Base-by-base conservation (phyloP, 2,113 vertebrate genomes). In the Neolamprologus sp. region DNA sequence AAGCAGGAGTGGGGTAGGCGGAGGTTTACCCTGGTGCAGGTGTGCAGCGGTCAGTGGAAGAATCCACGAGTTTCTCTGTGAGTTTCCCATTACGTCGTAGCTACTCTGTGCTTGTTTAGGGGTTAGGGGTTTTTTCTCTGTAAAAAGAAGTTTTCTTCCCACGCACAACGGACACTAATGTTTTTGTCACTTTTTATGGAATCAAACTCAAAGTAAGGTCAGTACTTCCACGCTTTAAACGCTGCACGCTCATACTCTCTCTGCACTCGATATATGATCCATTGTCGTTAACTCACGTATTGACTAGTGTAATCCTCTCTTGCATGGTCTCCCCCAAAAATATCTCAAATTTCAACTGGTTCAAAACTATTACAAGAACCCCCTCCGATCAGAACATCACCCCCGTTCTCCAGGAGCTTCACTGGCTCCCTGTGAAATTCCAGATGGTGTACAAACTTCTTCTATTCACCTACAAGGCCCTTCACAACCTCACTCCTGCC, bases 221-320 rank as follows among this genome's bases (percentile, higher is more conserved):
- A 13, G 40, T 42, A 42, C 40, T 42, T 42, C 40, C 40, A 42
- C 6, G 40, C 12, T 42, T 42, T 42, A 42, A 42, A 42, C 12
- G 12, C 12, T 42, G 40, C 40, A 42, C 1, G 5, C 40, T 42
- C 1, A 42, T 42, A 42, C 40, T 42, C 40, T 42, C 40, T 42
- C 0, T 0, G 2, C 40, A 42, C 40, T 14, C 3, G 0, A 42
- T 42, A 42, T 42, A 42, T 42, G 0, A 42, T 42, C 40, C 40
- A 42, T 14, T 42, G 0, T 45, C 0, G 2, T 58, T 28, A 9
- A 3, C 54, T 2, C 54, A 14, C 54, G 2, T 57, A 28, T 57
- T 57, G 55, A 57, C 55, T 57, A 57, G 55, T 28, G 55, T 57
- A 28, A 57, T 57, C 55, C 23, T 57, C 1, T 57, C 13, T 28